A percentile compares a stretch with the other conserved stretches of the same genome.
Conservation (phyloP, 2,888 invertebrate genomes). For the Tryphoninae sp. region DNA sequence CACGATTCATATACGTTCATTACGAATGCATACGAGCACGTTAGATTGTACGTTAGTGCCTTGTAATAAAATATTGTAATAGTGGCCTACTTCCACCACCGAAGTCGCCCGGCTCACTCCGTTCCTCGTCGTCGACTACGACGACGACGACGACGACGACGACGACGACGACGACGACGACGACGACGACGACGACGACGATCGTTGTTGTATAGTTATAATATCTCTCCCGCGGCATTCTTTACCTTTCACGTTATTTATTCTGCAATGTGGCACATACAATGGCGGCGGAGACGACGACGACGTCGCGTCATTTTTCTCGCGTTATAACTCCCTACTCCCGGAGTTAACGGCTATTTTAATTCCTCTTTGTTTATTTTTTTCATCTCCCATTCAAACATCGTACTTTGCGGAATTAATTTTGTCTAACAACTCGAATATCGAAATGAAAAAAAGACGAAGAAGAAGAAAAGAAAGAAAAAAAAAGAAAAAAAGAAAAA, state of each 20-base stretch:
- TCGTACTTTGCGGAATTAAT: too few relatives aligned
- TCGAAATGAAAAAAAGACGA: not conserved
- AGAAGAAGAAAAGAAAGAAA: not conserved
- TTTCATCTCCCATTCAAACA: too few relatives aligned
- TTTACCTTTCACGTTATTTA: constrained; percentile 77
- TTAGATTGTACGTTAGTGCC: constrained; percentile 81
- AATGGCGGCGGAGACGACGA: constrained; percentile 70
- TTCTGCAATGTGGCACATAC: constrained; percentile 74
- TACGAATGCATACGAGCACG: constrained; percentile 81
- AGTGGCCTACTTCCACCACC: constrained; percentile 70
- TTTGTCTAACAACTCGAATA: too few relatives aligned
- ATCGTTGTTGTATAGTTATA: constrained; percentile 70
- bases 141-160: constrained; percentile 29
- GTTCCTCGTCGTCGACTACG: constrained; percentile 37
- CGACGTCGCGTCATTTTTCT: constrained; percentile 44
- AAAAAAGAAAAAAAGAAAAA: not conserved
- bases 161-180: constrained; percentile 50
- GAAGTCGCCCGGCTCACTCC: constrained; percentile 53
- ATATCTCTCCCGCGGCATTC: constrained; percentile 80
- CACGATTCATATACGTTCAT: constrained; percentile 81
- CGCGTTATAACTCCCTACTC: constrained; percentile 11
- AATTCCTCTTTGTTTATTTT: too few relatives aligned
- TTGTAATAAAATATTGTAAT: constrained; percentile 79
- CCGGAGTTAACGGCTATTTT: not conserved
- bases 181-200: constrained; percentile 43